Evolutionary conservation across 2,888 invertebrate species (phyloP), one percentile per base, ranked within the genome.

Genomic region (Exocentrus adspersus): DNA sequence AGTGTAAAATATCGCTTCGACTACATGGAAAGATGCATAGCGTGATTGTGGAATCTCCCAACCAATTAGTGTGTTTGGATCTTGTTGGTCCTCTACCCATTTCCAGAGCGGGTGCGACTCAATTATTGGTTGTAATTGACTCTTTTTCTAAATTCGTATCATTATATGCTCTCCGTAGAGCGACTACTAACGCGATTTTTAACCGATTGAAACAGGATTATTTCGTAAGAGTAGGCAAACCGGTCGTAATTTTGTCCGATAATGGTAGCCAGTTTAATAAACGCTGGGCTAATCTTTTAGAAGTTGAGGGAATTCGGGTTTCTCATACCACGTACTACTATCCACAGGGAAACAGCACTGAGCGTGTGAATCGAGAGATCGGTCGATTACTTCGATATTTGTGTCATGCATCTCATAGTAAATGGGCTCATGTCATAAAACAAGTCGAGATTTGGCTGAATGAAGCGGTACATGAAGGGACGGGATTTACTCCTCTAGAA

Each of bases 381-480:
- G 53, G 60, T 12, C 16, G 60, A 10, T 19, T 53, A 20, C 3
- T 60, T 7, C 12, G 60, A 5, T 10, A 30, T 2, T n/a, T 51
- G 3, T 57, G 62, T 14, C 19, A 50, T 43, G n/a, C 5, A 16
- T 19, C 41, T 37, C 58, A 62, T 52, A 46, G 7, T 5, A 24
- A 48, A 4, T 72, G 70, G 67, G 59, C 63, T 5, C 12, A n/a
- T 21, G 37, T 61, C 6, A 6, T 68, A 7, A 12, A 17, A 5
- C n/a, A 50, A 21, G 32, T 72, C n/a, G 53, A 52, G 37, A 16
- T 30, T n/a, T 66, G 53, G 41, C 14, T 67, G 10, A 70, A 70
- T 52, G 28, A 45, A 14, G 43, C 60, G 2, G 46, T 62, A 12
- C 50, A 64, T 28, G 41, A 21, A 6, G n/a, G 19, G 48, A 61